Percentiles rank a stretch among this genome's conserved stretches.
phyloP scores from a whole-genome alignment of 2,888 invertebrate species.

The Scaptomyza tumidula region DNA sequence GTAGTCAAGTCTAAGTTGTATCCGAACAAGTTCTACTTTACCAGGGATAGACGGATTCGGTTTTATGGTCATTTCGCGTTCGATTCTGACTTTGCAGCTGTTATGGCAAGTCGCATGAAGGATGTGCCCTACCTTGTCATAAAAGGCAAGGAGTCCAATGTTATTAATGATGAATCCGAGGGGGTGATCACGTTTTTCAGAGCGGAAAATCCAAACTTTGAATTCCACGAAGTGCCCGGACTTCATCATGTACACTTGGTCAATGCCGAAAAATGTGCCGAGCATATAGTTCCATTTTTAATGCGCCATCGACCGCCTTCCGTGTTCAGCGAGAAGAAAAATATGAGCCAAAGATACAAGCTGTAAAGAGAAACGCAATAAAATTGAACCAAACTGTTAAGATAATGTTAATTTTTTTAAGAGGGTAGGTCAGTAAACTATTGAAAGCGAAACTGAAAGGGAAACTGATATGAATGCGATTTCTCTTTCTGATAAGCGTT shows the following conservation, averaged over 20 bases:
- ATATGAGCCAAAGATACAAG: conserved; percentile 8
- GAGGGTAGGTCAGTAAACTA: not conserved
- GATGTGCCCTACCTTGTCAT: conserved; percentile 87
- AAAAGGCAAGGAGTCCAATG: conserved; percentile 86
- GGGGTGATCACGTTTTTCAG: conserved; percentile 86
- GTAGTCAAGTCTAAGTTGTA: conserved; percentile 85
- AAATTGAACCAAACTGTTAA: not conserved
- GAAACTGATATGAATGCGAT: not conserved
- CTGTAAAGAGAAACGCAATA: not conserved
- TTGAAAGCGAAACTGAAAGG: not conserved
- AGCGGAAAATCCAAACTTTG: conserved; percentile 86
- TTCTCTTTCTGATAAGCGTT: not conserved
- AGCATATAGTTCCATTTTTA: conserved; percentile 61
- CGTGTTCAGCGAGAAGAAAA: conserved; percentile 8
- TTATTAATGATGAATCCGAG: conserved; percentile 83
- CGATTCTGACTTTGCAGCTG: conserved; percentile 82
- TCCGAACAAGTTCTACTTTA: conserved; percentile 86
- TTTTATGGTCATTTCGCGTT: no score
- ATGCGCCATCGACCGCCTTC: conserved; percentile 47
- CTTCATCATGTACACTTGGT: conserved; percentile 90
- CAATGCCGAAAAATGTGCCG: conserved; percentile 87
- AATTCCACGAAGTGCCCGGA: conserved; percentile 87
- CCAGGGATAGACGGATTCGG: conserved; percentile 61
- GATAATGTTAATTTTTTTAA: not conserved
- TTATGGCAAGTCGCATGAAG: conserved; percentile 84